phyloP scores from a whole-genome alignment of 2,797 vertebrate species.

The Bufotes viridis region DNA sequence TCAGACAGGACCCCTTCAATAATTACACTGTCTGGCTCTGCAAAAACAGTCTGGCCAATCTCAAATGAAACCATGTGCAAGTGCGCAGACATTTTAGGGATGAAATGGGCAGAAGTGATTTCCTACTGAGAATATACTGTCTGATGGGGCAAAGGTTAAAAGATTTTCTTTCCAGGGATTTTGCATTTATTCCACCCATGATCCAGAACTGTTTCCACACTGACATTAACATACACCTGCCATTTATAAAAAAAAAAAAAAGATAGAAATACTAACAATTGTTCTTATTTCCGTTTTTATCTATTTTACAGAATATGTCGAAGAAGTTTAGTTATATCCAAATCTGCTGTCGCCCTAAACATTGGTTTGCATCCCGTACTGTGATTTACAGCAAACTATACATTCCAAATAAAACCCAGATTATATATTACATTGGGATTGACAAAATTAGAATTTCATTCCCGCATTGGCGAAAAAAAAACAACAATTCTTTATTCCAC shows the following conservation, averaged over 20 bases:
- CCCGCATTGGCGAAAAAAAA: no score
- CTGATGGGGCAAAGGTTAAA: not conserved
- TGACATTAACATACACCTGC: not conserved
- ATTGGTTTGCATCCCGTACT: no score
- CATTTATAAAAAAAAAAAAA: not conserved
- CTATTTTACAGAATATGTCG: no score
- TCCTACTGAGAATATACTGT: not conserved
- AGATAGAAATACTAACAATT: not conserved
- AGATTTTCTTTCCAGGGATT: not conserved
- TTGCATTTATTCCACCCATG: not conserved
- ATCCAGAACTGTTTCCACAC: not conserved
- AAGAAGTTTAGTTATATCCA: no score
- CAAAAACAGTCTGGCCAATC: not conserved
- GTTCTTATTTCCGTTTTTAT: not conserved
- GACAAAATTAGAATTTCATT: no score
- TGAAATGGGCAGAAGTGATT: slow-evolving; percentile 7
- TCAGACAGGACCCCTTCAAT: slow-evolving; percentile 19
- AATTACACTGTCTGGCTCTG: slow-evolving; percentile 5
- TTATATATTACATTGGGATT: no score
- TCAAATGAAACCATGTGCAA: not conserved
- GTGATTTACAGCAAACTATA: no score
- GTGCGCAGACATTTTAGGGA: not conserved
- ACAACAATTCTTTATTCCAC: no score
- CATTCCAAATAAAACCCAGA: no score
- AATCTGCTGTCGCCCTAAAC: no score